Evolutionary conservation across 2,888 invertebrate genomes (phyloP).

Genomic region (Pyrocoelia pectoralis): DNA sequence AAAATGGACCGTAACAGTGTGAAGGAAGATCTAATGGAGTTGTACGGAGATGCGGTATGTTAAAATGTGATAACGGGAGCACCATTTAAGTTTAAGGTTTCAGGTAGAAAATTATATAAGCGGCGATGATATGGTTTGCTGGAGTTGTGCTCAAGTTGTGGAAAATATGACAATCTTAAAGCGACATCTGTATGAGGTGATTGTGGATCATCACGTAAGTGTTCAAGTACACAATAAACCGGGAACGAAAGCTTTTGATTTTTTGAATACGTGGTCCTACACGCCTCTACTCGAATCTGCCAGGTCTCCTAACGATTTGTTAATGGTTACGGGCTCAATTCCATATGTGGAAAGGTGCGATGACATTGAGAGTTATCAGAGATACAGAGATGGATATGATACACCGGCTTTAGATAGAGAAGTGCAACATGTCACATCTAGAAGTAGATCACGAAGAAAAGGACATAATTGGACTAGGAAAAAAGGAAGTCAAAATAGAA

Average conservation of each 20-base stretch:
- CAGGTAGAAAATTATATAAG: constrained; percentile 33
- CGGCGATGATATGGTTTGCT: constrained; percentile 32
- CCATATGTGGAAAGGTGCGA: constrained; percentile 26
- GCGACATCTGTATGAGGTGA: constrained; percentile 28
- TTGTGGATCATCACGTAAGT: constrained; percentile 14
- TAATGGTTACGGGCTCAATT: constrained; percentile 13
- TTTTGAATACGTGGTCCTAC: constrained; percentile 15
- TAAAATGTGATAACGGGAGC: too few species aligned
- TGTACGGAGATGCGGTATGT: constrained; percentile 36
- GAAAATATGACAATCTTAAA: constrained; percentile 32
- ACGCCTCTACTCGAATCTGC: background rate
- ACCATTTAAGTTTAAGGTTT: constrained; percentile 9
- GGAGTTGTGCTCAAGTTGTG: constrained; percentile 28
- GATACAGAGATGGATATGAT: background rate
- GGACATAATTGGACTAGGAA: constrained; percentile 33
- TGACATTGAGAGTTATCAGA: background rate
- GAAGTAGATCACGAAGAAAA: constrained; percentile 15
- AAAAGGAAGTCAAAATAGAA: constrained; percentile 19
- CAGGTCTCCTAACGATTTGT: constrained; percentile 16
- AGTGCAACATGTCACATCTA: constrained; percentile 24
- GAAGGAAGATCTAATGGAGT: constrained; percentile 35
- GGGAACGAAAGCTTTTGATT: constrained; percentile 10
- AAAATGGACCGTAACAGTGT: constrained; percentile 29
- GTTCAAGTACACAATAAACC: constrained; percentile 6
- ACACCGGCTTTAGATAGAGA: constrained; percentile 33